Evolutionary conservation across 2,113 vertebrate species (phyloP).

Genomic region (Aythya baeri): DNA sequence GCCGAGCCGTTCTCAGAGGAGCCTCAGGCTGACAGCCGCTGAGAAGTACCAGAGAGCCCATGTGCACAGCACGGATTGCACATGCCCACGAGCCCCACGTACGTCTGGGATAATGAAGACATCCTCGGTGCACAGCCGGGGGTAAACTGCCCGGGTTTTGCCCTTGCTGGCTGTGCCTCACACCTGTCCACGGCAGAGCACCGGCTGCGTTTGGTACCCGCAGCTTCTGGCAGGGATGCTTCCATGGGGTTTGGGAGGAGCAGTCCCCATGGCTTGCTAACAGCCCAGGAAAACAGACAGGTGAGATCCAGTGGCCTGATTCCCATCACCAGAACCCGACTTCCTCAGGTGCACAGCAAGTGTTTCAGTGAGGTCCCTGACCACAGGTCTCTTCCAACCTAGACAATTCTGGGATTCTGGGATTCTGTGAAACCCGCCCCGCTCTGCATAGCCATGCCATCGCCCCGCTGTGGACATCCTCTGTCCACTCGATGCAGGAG

Average conservation of each 20-base stretch:
- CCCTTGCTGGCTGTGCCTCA: background rate
- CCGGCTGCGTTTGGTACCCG: background rate
- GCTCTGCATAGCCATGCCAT: fast-evolving
- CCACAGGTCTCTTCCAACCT: background rate
- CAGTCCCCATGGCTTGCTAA: background rate
- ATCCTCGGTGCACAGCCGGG: background rate
- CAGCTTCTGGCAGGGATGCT: background rate
- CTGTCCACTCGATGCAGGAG: fast-evolving
- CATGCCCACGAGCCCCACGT: background rate
- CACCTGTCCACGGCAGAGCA: background rate
- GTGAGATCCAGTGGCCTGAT: background rate
- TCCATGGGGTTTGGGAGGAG: background rate
- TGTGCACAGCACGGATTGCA: background rate
- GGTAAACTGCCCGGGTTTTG: background rate
- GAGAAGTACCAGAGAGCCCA: slow-evolving; percentile 15
- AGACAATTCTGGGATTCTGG: too few relatives aligned
- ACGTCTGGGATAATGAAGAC: background rate
- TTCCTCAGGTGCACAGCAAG: background rate
- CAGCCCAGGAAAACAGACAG: background rate
- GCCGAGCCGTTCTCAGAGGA: background rate
- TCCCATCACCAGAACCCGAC: background rate
- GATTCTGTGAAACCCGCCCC: background rate
- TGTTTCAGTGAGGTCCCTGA: background rate
- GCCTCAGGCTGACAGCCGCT: background rate
- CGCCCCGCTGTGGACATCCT: background rate